These are phyloP conservation scores for Hiodon tergisus DNA, from an alignment of 2,113 vertebrate species.

Conservation along the genomic window DNA sequence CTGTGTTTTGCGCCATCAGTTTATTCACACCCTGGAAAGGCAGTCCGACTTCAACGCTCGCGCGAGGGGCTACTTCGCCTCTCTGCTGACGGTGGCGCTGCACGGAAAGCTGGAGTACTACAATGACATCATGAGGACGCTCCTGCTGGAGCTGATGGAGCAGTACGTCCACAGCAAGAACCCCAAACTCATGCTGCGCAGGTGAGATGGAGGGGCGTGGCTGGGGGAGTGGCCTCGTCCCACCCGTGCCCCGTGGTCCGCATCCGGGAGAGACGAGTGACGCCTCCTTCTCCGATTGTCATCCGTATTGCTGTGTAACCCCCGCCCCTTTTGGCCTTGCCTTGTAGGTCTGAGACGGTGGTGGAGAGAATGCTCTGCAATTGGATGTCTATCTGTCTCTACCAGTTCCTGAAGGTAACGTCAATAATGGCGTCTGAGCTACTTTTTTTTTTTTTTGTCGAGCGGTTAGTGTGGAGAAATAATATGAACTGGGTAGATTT, in stretches of 20 bases:
- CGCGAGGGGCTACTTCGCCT: constrained; percentile 86
- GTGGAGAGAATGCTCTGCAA: constrained; percentile 98
- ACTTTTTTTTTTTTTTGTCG: no score
- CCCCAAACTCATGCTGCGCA: constrained; percentile 93
- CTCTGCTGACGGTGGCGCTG: constrained; percentile 88
- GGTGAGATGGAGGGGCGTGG: constrained; percentile 56
- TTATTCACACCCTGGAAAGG: constrained; percentile 88
- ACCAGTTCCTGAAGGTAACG: constrained; percentile 91
- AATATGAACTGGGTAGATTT: neutral
- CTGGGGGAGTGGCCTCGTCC: neutral
- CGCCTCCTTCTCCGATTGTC: neutral
- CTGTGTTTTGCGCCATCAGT: constrained; percentile 56
- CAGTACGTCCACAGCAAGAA: constrained; percentile 89
- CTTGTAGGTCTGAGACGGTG: constrained; percentile 87
- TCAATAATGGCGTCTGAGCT: neutral
- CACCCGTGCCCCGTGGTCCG: no score
- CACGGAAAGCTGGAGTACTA: constrained; percentile 96
- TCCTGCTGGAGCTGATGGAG: constrained; percentile 92
- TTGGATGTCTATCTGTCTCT: constrained; percentile 98
- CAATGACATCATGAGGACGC: constrained; percentile 90
- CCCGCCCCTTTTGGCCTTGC: neutral
- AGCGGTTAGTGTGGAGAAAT: no score
- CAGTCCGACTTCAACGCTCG: constrained; percentile 88
- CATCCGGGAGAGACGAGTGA: no score
- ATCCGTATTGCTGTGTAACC: neutral